Base-by-base conservation (phyloP, 2,888 invertebrate genomes). In the Xanthorhoe spadicearia region DNA sequence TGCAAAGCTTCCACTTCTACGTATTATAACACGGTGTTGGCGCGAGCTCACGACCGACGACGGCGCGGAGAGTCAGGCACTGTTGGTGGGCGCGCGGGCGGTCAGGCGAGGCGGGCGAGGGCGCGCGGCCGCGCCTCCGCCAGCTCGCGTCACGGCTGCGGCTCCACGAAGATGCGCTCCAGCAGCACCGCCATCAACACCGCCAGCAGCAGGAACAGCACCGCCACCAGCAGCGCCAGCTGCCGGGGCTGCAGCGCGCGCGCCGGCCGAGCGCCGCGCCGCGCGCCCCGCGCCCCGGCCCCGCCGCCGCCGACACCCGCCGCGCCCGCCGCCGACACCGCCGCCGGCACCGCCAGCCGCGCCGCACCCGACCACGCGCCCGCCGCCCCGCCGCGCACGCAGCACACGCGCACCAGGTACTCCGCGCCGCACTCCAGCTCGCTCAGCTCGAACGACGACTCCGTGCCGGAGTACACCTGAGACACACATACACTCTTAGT, bases 401-500 rank as follows among this genome's bases (percentile, higher is more conserved):
- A 96, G 89, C 96, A 96, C 71, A 98, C 97, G 62, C 97, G 95
- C 78, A 96, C 95, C 78, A 92, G 90, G 90, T 97, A 97, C 83
- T 96, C 96, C 62, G 94, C 94, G 78, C 96, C 96, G 59, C 95
- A 94, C 77, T 96, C 95, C 83, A 98, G 94, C 82, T 95, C 95
- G 89, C 94, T 93, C 84, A 96, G 87, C 84, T 93, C 93, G 83
- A 93, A 95, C 87, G 94, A 94, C 64, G 94, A 92, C 75, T 94
- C 95, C 68, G 90, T 80, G 63, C 96, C 96, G 77, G 94, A 93
- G 86, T 96, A 96, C 76, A 96, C 95, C 95, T 96, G 87, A 63
- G 28, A 48, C 15, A 15, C 3, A 48, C 48, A 13, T 43, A 0
- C 13, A 13, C 38, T 43, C 13, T 3, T 10, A 13, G 2, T 7